Evolutionary conservation across 2,113 vertebrate genomes (phyloP).

Genomic region (Propithecus coquereli): DNA sequence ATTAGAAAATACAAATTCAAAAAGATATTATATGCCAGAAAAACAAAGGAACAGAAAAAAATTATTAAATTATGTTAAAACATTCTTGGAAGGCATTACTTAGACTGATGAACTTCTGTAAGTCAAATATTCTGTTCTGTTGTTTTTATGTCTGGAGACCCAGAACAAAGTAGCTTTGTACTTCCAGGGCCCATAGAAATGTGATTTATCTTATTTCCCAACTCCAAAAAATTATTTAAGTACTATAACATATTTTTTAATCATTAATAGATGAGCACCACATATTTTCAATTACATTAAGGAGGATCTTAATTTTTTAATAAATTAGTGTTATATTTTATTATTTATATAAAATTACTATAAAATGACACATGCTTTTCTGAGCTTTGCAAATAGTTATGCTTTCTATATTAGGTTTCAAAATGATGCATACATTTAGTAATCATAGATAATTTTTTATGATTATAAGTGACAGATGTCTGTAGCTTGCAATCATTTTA

Average conservation of each 20-base stretch:
- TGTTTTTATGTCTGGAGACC: background rate
- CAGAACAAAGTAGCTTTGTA: background rate
- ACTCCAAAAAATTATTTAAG: background rate
- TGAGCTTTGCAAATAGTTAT: conserved; percentile 65
- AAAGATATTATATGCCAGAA: background rate
- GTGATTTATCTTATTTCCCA: background rate
- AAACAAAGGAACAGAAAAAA: background rate
- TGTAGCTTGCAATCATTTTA: conserved; percentile 77
- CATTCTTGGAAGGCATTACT: background rate
- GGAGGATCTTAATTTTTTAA: background rate
- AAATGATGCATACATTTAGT: conserved; percentile 54
- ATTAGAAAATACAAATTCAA: background rate
- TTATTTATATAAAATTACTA: conserved; percentile 59
- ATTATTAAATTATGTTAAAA: background rate
- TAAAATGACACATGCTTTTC: conserved; percentile 5
- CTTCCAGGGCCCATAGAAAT: background rate
- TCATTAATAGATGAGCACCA: background rate
- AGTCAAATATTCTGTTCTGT: background rate
- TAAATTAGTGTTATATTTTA: conserved; percentile 28
- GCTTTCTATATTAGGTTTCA: conserved; percentile 51
- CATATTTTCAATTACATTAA: background rate
- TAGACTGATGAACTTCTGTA: background rate
- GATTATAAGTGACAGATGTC: conserved; percentile 79
- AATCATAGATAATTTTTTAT: conserved; percentile 68
- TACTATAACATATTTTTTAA: background rate